phyloP scores from a whole-genome alignment of 2,888 invertebrate species.

The Sylvicola fuscatus region DNA sequence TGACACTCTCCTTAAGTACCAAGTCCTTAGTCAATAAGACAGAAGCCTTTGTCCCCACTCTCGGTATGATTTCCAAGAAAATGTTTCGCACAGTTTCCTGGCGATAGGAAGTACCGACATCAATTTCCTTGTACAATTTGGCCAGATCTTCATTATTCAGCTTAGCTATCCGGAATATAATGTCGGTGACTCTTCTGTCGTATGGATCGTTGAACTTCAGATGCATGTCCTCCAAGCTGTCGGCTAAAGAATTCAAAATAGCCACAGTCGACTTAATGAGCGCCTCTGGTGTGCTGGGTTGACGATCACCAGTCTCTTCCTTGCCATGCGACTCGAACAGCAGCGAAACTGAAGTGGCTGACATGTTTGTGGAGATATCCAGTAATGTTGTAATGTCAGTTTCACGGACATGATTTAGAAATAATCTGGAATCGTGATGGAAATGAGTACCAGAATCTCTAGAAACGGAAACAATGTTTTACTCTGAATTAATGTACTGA shows the following conservation, averaged over 20 bases:
- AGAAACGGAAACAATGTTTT: slow-evolving; percentile 4
- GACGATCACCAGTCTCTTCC: slow-evolving; percentile 23
- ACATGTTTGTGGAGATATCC: slow-evolving; percentile 24
- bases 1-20: slow-evolving; percentile 36
- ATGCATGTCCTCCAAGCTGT: slow-evolving; percentile 21
- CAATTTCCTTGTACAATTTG: slow-evolving; percentile 32
- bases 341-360: slow-evolving; percentile 15
- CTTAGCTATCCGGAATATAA: slow-evolving; percentile 20
- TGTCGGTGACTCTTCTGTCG: slow-evolving; percentile 21
- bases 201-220: slow-evolving; percentile 24
- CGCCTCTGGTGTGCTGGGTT: slow-evolving; percentile 20
- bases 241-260: slow-evolving; percentile 20
- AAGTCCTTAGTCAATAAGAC: slow-evolving; percentile 42
- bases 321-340: slow-evolving; percentile 17
- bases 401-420: slow-evolving; percentile 20
- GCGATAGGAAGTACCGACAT: slow-evolving; percentile 49
- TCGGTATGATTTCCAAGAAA: slow-evolving; percentile 48
- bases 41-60: slow-evolving; percentile 42
- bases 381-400: slow-evolving; percentile 22
- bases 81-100: slow-evolving; percentile 54
- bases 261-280: slow-evolving; percentile 16
- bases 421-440: slow-evolving; percentile 11
- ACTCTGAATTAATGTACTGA: slow-evolving; percentile 24
- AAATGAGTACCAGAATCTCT: neutral
- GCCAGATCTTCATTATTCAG: slow-evolving; percentile 22